Percentiles rank a stretch among this genome's conserved stretches.
Evolutionary conservation across 2,113 vertebrate genomes (phyloP).

Genomic region (Chionodraco myersi): DNA sequence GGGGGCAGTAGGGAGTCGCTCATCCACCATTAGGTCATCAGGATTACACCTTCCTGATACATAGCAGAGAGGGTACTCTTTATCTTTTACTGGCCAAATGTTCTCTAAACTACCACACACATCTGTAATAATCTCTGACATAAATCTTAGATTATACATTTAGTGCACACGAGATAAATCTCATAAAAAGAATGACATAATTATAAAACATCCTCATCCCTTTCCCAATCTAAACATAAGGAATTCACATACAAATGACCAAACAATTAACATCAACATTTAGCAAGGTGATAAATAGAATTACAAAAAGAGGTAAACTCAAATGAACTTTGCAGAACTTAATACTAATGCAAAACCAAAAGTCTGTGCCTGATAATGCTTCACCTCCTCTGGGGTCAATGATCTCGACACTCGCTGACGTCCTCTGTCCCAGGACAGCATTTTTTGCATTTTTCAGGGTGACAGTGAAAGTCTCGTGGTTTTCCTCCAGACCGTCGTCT

Average conservation of each 20-base stretch:
- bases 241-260: not conserved
- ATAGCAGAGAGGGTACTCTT: not conserved
- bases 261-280: not conserved
- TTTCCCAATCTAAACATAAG: not conserved
- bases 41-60: slow-evolving; percentile 73
- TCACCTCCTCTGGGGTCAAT: slow-evolving; percentile 81
- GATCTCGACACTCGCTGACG: slow-evolving; percentile 77
- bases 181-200: not conserved
- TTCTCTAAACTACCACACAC: not conserved
- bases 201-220: not conserved
- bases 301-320: not conserved
- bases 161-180: not conserved
- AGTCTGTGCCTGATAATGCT: not conserved
- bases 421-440: slow-evolving; percentile 78
- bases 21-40: slow-evolving; percentile 56
- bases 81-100: not conserved
- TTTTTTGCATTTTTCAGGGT: slow-evolving; percentile 75
- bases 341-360: not conserved
- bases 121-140: not conserved
- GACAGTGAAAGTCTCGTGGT: slow-evolving; percentile 82
- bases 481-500: slow-evolving; percentile 86
- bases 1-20: not conserved
- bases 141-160: not conserved
- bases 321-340: not conserved
- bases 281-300: not conserved